Percentiles rank a stretch among this genome's conserved stretches.
These are phyloP conservation scores for Salvelinus fontinalis DNA, from an alignment of 2,113 vertebrate species.

Conservation along the genomic window DNA sequence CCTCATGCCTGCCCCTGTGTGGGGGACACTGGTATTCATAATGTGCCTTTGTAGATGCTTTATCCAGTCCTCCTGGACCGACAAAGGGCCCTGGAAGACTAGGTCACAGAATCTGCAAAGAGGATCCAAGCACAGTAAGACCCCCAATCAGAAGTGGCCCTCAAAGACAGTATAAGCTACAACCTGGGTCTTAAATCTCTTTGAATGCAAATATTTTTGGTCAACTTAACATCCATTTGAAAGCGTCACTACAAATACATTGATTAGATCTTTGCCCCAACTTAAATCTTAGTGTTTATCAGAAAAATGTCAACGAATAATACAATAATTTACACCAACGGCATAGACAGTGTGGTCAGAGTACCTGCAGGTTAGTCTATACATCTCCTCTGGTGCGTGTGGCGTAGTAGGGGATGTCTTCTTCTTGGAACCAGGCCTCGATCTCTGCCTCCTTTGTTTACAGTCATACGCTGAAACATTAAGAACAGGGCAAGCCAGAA, in stretches of 20 bases:
- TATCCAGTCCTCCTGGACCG: constrained; percentile 99
- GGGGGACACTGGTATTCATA: constrained; percentile 95
- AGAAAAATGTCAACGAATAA: no score
- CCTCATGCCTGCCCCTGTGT: constrained; percentile 96
- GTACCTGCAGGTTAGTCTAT: constrained; percentile 97
- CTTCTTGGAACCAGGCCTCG: constrained; percentile 96
- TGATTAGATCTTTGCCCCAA: not conserved
- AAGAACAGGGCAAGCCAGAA: no score
- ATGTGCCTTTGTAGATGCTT: constrained; percentile 99
- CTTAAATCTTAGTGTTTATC: not conserved
- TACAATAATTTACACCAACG: no score
- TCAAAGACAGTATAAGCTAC: not conserved
- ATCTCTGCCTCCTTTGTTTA: constrained; percentile 94
- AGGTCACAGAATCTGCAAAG: constrained; percentile 94
- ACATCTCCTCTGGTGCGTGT: constrained; percentile 95
- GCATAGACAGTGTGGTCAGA: not conserved
- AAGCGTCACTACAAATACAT: not conserved
- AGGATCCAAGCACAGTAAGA: not conserved
- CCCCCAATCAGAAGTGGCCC: not conserved
- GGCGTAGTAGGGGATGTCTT: constrained; percentile 84
- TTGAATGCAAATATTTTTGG: no score
- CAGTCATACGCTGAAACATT: constrained; percentile 87
- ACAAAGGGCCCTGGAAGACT: constrained; percentile 97
- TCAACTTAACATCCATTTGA: not conserved
- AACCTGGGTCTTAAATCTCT: no score